These are phyloP conservation scores for Cebidichthys violaceus DNA, from an alignment of 2,113 vertebrate species.

Conservation along the genomic window DNA sequence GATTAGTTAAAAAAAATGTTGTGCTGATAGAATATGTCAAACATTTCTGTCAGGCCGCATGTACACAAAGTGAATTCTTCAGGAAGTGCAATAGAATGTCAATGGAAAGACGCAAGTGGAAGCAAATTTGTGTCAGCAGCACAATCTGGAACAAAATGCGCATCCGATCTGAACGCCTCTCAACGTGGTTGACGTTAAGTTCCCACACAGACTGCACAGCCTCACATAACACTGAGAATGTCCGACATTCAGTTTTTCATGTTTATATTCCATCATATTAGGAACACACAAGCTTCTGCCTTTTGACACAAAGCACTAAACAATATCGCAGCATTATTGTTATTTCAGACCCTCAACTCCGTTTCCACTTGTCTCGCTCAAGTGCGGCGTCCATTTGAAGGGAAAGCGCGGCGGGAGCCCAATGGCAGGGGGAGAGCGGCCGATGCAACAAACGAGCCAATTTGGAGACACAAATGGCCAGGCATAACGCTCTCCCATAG, in stretches of 20 bases:
- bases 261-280: slow-evolving; percentile 12
- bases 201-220: background rate
- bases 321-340: slow-evolving; percentile 36
- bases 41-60: no score
- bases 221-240: background rate
- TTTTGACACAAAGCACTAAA: slow-evolving; percentile 4
- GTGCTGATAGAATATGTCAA: background rate
- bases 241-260: background rate
- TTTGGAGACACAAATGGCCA: slow-evolving; percentile 72
- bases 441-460: slow-evolving; percentile 71
- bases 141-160: background rate
- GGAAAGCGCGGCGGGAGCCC: slow-evolving; percentile 44
- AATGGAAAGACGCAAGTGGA: background rate
- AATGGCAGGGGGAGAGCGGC: slow-evolving; percentile 36
- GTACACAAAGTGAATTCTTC: background rate
- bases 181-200: background rate
- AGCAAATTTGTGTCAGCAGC: background rate
- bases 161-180: background rate
- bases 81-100: background rate
- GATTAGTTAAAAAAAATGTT: no score
- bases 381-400: slow-evolving; percentile 54
- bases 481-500: slow-evolving; percentile 66
- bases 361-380: slow-evolving; percentile 34
- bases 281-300: background rate
- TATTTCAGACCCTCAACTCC: slow-evolving; percentile 39